Base-by-base conservation (phyloP, 2,113 vertebrate genomes). In the Neotoma lepida region DNA sequence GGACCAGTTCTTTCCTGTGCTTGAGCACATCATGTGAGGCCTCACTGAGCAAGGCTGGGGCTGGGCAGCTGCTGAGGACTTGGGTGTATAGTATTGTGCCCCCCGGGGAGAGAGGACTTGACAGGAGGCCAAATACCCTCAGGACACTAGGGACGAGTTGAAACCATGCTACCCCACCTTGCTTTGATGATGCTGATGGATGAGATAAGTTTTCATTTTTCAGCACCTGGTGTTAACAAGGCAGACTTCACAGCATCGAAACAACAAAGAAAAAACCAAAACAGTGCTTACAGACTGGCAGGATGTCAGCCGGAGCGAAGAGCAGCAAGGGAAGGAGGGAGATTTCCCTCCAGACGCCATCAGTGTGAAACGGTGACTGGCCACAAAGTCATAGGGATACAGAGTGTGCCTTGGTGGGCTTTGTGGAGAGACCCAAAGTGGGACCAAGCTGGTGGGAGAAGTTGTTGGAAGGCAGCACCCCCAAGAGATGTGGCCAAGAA, bases 161-260 rank as follows among this genome's bases (percentile, higher is more conserved):
- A 95, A 96, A 96, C 97, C 94, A 71, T 56, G 91, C 85, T 49
- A 68, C 97, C 66, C 89, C 92, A 77, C 96, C 96, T 96, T 6
- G 68, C 95, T 96, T 96, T 97, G 96, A 97, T 96, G 96, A 76
- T 88, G 77, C 77, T 71, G 35, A 71, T 28, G 33, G 93, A 92
- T 74, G 92, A 77, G 88, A 96, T 96, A 97, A 95, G 81, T 90
- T 90, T 85, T 90, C 33, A 58, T 49, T 80, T 90, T 92, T 90
- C 95, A 95, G 90, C 96, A 96, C 97, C 95, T 96, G 97, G 95
- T 76, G 73, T 90, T 90, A 71, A 89, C 89, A 61, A 78, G 85
- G 26, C 80, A 46, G 51, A 81, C 88, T 66, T 93, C 89, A 81
- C 88, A 71, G 93, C 93, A 44, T 89, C 88, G 18, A 89, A 85